phyloP scores from a whole-genome alignment of 2,797 vertebrate genomes.

The Synaphobranchus kaupii region DNA sequence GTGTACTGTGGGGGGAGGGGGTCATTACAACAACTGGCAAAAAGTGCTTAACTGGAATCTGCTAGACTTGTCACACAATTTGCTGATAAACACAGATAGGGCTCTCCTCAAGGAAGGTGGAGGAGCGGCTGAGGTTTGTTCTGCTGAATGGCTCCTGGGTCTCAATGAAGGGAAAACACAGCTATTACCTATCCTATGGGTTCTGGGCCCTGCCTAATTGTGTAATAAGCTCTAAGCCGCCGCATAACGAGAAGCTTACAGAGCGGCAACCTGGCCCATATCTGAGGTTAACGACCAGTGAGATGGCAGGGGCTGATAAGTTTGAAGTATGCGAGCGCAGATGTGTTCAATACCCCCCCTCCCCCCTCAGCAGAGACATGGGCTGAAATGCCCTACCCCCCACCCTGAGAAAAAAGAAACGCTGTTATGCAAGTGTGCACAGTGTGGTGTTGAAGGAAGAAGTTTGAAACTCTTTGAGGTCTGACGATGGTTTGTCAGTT shows the following conservation, averaged over 20 bases:
- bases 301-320: constrained; percentile 70
- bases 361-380: constrained; percentile 36
- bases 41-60: constrained; percentile 32
- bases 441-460: constrained; percentile 59
- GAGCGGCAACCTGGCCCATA: constrained; percentile 63
- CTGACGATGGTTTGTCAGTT: constrained; percentile 44
- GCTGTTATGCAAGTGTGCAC: constrained; percentile 52
- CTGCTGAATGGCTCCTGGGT: constrained; percentile 19
- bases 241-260: constrained; percentile 38
- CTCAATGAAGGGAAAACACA: constrained; percentile 35
- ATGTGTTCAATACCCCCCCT: constrained; percentile 57
- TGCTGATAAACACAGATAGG: constrained; percentile 36
- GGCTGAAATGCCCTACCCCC: constrained; percentile 7
- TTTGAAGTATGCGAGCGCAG: constrained; percentile 47
- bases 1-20: neutral
- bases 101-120: constrained; percentile 11
- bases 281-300: constrained; percentile 65
- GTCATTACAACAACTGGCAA: constrained; percentile 30
- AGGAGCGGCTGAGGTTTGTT: neutral
- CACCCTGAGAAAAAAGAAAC: neutral
- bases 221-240: constrained; percentile 47
- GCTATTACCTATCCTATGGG: constrained; percentile 47
- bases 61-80: constrained; percentile 38
- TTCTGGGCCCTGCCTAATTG: constrained; percentile 55
- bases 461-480: constrained; percentile 50